Evolutionary conservation across 2,888 invertebrate genomes (phyloP).

Genomic region (Abscondita cerata): DNA sequence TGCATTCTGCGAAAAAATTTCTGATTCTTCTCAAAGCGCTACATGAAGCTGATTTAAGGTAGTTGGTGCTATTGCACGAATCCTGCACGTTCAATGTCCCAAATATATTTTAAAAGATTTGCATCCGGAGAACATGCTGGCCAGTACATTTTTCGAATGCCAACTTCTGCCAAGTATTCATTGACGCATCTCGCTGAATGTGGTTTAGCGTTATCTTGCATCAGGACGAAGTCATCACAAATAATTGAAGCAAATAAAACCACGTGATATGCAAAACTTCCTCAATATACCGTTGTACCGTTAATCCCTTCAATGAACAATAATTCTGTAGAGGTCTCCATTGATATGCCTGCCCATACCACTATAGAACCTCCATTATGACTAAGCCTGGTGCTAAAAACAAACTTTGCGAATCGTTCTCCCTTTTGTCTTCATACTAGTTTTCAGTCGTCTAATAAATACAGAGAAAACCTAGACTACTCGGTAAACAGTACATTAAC

Average conservation of each 20-base stretch:
- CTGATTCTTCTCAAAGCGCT: not conserved
- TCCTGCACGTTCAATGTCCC: no score
- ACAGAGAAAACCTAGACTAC: not conserved
- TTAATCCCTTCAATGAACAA: not conserved
- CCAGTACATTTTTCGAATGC: not conserved
- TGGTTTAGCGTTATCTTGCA: not conserved
- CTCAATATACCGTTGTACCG: no score
- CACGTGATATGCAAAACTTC: not conserved
- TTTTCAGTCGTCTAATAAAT: no score
- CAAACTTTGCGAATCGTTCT: no score
- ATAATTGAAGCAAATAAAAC: no score
- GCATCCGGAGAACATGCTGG: not conserved
- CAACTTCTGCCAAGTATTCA: no score
- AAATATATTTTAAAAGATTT: conserved; percentile 3
- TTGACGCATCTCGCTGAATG: no score
- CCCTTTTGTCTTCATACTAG: no score
- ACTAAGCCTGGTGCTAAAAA: not conserved
- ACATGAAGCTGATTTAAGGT: not conserved
- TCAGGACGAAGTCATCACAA: no score
- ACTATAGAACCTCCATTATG: conserved; percentile 1
- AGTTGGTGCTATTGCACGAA: no score
- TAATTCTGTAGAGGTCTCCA: not conserved
- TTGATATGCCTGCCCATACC: conserved; percentile 2
- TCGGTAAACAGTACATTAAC: conserved; percentile 4
- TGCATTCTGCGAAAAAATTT: no score